These are phyloP conservation scores for Caradrina kadenii DNA, from an alignment of 2,888 invertebrate species.

Conservation along the genomic window DNA sequence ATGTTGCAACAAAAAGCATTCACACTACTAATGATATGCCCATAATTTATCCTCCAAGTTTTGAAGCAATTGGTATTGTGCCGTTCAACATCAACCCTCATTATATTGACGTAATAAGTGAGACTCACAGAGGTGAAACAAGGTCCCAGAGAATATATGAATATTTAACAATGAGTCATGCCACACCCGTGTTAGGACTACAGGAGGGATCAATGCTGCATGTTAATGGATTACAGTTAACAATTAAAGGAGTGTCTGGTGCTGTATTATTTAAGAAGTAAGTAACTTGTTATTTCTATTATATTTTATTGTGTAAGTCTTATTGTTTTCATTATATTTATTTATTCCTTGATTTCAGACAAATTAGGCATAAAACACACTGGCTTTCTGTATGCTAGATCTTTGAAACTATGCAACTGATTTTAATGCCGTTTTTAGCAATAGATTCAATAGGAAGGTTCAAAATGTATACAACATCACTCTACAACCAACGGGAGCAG, in stretches of 20 bases:
- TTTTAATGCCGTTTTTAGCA: no score
- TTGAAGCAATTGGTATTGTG: slow-evolving; percentile 93
- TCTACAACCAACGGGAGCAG: no score
- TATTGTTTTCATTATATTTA: no score
- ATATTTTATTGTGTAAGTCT: no score
- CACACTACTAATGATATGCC: slow-evolving; percentile 97
- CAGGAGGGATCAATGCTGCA: slow-evolving; percentile 93
- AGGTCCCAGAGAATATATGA: slow-evolving; percentile 93
- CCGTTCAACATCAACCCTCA: slow-evolving; percentile 97
- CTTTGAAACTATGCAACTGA: no score
- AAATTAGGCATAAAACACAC: no score
- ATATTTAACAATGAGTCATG: slow-evolving; percentile 91
- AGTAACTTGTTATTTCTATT: slow-evolving; percentile 68
- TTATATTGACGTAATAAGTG: slow-evolving; percentile 92
- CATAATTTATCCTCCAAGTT: slow-evolving; percentile 94
- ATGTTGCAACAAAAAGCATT: slow-evolving; percentile 95
- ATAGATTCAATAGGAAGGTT: no score
- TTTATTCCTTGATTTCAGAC: no score
- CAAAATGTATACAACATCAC: no score
- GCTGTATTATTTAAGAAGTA: slow-evolving; percentile 93
- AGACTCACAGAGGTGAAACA: slow-evolving; percentile 94
- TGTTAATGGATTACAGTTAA: slow-evolving; percentile 90
- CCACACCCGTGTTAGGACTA: slow-evolving; percentile 92
- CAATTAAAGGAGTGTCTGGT: slow-evolving; percentile 91
- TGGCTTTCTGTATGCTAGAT: no score